phyloP scores from a whole-genome alignment of 2,888 invertebrate genomes.

The Drosophila aldrichi region DNA sequence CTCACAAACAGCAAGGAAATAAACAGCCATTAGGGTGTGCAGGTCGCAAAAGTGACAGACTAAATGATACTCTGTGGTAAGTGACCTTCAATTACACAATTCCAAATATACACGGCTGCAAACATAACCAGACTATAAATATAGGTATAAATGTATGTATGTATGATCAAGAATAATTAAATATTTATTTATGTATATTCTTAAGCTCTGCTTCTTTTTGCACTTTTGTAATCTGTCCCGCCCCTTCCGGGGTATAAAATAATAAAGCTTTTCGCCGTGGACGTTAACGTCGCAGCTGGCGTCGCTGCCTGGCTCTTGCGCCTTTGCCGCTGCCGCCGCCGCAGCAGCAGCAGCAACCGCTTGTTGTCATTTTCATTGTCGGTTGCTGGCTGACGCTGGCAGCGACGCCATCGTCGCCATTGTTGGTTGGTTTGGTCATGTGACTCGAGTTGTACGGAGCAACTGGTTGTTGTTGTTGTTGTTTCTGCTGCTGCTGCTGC shows the following conservation, averaged over 20 bases:
- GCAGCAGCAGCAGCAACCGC: slow-evolving; percentile 13
- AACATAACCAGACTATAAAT: neutral
- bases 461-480: slow-evolving; percentile 70
- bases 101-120: too few species aligned
- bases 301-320: slow-evolving; percentile 31
- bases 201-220: neutral
- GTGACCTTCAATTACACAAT: neutral
- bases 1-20: slow-evolving; percentile 11
- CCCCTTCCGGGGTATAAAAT: slow-evolving; percentile 10
- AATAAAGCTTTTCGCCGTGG: slow-evolving; percentile 25
- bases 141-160: neutral
- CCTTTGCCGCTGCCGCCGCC: slow-evolving; percentile 21
- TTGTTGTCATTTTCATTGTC: slow-evolving; percentile 59
- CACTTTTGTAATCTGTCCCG: neutral
- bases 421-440: slow-evolving; percentile 76
- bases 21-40: neutral
- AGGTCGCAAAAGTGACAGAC: neutral
- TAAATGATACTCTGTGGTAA: neutral
- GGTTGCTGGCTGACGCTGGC: slow-evolving; percentile 41
- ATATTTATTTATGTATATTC: neutral
- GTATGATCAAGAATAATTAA: neutral
- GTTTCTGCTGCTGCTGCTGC: slow-evolving; percentile 29
- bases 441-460: slow-evolving; percentile 77
- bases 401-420: slow-evolving; percentile 63
- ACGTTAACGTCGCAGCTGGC: slow-evolving; percentile 5